Conservation (phyloP, 2,888 invertebrate species). For the Drosophila buzzatii region DNA sequence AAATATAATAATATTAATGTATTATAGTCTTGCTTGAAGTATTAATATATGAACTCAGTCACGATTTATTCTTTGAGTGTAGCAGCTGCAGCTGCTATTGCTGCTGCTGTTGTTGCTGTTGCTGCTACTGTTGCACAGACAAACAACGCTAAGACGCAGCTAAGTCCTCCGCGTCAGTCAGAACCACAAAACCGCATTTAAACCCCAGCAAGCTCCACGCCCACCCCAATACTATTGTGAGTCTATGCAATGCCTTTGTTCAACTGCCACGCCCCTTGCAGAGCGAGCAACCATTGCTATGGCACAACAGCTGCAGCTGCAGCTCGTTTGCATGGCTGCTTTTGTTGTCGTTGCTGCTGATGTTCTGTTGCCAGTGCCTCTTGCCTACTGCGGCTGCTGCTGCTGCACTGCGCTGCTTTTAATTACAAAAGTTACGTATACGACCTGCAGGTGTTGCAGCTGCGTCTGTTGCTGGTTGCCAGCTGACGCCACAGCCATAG, state of each 20-base stretch:
- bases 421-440: conserved; percentile 80
- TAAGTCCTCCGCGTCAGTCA: conserved; percentile 63
- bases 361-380: conserved; percentile 11
- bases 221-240: conserved; percentile 60
- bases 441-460: conserved; percentile 79
- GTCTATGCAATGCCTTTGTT: conserved; percentile 67
- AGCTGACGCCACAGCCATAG: conserved; percentile 26
- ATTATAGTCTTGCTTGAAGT: background rate
- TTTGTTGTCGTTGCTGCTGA: conserved; percentile 53
- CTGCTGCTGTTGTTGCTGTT: background rate
- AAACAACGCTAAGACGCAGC: conserved; percentile 60
- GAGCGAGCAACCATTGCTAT: conserved; percentile 28
- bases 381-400: conserved; percentile 11
- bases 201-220: conserved; percentile 23
- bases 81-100: conserved; percentile 25
- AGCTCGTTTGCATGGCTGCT: conserved; percentile 74
- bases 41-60: background rate
- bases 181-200: conserved; percentile 72
- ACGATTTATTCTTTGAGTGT: conserved; percentile 1
- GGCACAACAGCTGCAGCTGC: conserved; percentile 43
- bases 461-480: conserved; percentile 50
- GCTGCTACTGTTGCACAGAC: conserved; percentile 30
- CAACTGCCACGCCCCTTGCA: conserved; percentile 51
- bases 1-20: too few species aligned
- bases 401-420: conserved; percentile 74